These are phyloP conservation scores for Chironomus riparius DNA, from an alignment of 2,888 invertebrate species.

Conservation along the genomic window DNA sequence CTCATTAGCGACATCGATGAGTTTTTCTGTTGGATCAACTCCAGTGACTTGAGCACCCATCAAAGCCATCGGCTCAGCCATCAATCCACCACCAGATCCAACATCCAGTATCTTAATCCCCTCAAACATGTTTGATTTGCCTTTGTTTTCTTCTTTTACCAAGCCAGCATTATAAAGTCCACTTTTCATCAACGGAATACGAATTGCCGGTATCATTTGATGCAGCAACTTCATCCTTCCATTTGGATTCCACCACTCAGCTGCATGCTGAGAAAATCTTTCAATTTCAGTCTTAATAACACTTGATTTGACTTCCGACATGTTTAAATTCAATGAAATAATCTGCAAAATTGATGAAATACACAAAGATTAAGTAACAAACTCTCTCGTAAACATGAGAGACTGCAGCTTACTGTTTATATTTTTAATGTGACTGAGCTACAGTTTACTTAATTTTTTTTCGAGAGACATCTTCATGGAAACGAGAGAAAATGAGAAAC, in stretches of 20 bases:
- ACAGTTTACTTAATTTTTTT: too few relatives aligned
- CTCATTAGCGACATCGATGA: constrained; percentile 57
- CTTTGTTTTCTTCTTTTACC: constrained; percentile 33
- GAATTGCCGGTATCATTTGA: constrained; percentile 40
- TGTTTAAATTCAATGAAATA: too few relatives aligned
- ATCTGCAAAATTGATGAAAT: too few relatives aligned
- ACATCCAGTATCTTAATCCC: constrained; percentile 70
- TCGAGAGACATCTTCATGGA: too few relatives aligned
- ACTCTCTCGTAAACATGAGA: too few relatives aligned
- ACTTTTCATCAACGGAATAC: constrained; percentile 65
- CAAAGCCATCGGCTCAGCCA: constrained; percentile 62
- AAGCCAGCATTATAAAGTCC: constrained; percentile 45
- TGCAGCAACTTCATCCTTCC: constrained; percentile 64
- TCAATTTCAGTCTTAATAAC: constrained; percentile 44
- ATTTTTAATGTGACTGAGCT: too few relatives aligned
- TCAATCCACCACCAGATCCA: constrained; percentile 84
- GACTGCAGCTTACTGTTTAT: too few relatives aligned
- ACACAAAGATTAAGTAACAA: too few relatives aligned
- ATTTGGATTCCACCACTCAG: constrained; percentile 67
- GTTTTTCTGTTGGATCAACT: constrained; percentile 64
- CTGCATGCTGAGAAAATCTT: constrained; percentile 50
- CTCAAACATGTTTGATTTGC: constrained; percentile 30
- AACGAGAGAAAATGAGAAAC: too few relatives aligned
- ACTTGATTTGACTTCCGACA: too few relatives aligned
- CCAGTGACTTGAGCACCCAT: constrained; percentile 74